phyloP scores from a whole-genome alignment of 2,797 vertebrate species.

The Poliocrania exsul region DNA sequence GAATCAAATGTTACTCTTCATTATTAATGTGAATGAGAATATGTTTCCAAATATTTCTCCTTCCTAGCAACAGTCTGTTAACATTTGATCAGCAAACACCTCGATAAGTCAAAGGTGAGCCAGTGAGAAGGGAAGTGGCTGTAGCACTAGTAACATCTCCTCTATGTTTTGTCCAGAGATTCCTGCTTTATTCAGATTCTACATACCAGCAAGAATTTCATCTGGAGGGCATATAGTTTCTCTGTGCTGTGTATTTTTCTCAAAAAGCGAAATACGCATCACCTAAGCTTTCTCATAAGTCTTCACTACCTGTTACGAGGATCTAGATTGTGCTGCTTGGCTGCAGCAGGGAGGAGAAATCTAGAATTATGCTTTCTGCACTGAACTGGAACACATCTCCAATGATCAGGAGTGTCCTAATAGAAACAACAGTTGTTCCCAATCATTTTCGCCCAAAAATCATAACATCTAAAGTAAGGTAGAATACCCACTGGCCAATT shows the following conservation, averaged over 20 bases:
- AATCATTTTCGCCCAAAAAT: not conserved
- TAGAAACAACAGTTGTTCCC: not conserved
- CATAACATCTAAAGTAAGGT: not conserved
- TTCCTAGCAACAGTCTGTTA: not conserved
- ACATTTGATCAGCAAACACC: not conserved
- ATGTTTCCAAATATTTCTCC: constrained; percentile 33
- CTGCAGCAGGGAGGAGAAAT: not conserved
- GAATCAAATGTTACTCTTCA: constrained; percentile 61
- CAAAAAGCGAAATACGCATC: not conserved
- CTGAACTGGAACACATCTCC: not conserved
- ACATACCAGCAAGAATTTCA: not conserved
- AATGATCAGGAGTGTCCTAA: not conserved
- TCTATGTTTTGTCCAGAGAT: not conserved
- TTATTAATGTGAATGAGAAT: constrained; percentile 45
- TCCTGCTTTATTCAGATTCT: not conserved
- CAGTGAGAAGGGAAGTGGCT: not conserved
- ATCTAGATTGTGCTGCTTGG: not conserved
- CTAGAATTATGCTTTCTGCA: not conserved
- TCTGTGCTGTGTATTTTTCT: not conserved
- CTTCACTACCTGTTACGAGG: not conserved
- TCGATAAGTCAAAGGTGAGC: not conserved
- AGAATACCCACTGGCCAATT: not conserved
- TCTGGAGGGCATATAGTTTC: not conserved
- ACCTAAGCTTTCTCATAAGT: not conserved
- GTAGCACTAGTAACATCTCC: not conserved